A percentile compares a stretch with the other conserved stretches of the same genome.
These are phyloP conservation scores for Cyanoliseus patagonus DNA, from an alignment of 2,113 vertebrate species.

Conservation along the genomic window DNA sequence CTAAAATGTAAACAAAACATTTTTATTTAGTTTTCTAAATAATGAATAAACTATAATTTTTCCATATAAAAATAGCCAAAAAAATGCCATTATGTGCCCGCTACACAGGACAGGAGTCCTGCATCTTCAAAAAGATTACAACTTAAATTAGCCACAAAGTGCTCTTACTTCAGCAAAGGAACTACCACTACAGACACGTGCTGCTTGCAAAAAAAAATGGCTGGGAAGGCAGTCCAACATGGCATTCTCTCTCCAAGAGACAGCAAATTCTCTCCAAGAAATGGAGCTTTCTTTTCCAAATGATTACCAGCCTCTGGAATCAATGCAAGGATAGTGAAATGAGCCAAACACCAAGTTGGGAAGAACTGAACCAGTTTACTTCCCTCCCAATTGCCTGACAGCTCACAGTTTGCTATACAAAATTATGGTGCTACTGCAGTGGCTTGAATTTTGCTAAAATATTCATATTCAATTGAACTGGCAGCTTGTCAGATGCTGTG, in stretches of 20 bases:
- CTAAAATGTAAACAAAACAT: not conserved
- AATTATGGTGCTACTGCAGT: not conserved
- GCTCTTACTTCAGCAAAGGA: not conserved
- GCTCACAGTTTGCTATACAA: not conserved
- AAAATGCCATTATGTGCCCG: accelerated
- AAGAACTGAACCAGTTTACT: not conserved
- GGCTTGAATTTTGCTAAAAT: not conserved
- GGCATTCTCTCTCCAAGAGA: not conserved
- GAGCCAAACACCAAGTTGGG: not conserved
- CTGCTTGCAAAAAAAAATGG: not conserved
- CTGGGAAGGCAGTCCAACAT: not conserved
- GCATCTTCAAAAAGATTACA: not conserved
- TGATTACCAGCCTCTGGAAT: not conserved
- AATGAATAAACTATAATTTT: not conserved
- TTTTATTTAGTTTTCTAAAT: not conserved
- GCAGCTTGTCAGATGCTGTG: not conserved
- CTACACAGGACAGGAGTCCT: not conserved
- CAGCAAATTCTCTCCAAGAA: not conserved
- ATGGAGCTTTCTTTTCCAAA: not conserved
- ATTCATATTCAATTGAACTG: not conserved
- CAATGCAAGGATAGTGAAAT: not conserved
- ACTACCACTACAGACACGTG: not conserved
- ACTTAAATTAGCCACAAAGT: not conserved
- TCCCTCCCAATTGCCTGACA: not conserved
- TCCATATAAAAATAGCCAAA: not conserved